Percentiles rank a stretch among this genome's conserved stretches.
phyloP scores from a whole-genome alignment of 2,113 vertebrate genomes.

The Proteles cristata region DNA sequence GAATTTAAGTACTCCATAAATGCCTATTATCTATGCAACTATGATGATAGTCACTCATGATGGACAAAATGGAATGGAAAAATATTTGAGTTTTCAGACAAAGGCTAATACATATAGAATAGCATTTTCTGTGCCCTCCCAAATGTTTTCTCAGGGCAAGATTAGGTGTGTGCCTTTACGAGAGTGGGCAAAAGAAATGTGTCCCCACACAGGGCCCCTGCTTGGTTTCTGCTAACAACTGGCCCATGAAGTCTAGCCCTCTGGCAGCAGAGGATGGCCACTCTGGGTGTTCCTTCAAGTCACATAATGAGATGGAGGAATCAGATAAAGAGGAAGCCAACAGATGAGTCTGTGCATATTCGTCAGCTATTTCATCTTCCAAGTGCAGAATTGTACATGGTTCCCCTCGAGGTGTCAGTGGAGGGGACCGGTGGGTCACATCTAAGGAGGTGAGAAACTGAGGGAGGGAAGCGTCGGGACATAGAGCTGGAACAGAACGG shows the following conservation, averaged over 20 bases:
- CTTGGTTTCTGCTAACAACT: background rate
- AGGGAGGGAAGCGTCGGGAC: background rate
- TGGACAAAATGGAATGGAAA: background rate
- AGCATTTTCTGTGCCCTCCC: background rate
- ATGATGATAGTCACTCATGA: rapidly evolving
- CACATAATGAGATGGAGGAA: too few species aligned
- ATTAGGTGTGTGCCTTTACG: too few species aligned
- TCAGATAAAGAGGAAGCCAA: background rate
- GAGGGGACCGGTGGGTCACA: background rate
- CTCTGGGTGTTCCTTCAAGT: rapidly evolving
- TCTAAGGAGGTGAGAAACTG: background rate
- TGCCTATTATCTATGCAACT: background rate
- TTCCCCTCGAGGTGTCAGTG: background rate
- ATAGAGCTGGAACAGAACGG: background rate
- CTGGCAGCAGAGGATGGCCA: rapidly evolving
- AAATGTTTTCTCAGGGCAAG: background rate
- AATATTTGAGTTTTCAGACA: background rate
- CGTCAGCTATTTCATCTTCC: background rate
- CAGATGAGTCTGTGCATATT: background rate
- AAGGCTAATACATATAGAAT: rapidly evolving
- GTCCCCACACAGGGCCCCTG: background rate
- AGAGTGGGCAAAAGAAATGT: background rate
- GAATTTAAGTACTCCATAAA: background rate
- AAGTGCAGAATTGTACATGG: background rate
- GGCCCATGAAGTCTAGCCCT: background rate